Evolutionary conservation across 30 jellyfish, hydroid and myxozoan species (phyloP).

Genomic region (Turritopsis dohrnii): DNA sequence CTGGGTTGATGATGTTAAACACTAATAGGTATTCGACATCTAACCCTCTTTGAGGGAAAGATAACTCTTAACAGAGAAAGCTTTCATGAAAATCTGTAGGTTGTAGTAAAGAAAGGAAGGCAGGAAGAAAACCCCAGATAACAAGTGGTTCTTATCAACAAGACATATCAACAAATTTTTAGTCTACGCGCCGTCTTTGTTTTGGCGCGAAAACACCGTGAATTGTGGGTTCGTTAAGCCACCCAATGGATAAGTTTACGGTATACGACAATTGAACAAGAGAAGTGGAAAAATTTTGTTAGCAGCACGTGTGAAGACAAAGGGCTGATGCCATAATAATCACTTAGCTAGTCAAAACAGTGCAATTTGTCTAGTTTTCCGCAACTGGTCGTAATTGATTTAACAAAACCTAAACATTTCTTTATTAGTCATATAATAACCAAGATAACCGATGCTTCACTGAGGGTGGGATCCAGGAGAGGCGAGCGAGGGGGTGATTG

Average conservation of each 20-base stretch:
- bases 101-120: background rate
- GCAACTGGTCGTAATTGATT: background rate
- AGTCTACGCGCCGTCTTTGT: background rate
- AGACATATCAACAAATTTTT: background rate
- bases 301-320: background rate
- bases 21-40: too few relatives aligned
- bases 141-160: background rate
- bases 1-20: too few relatives aligned
- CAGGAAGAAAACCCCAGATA: background rate
- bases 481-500: background rate
- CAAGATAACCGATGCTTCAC: background rate
- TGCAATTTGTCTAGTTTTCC: background rate
- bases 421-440: background rate
- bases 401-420: background rate
- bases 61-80: background rate
- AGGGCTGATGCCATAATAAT: background rate
- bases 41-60: background rate
- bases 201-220: background rate
- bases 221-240: background rate
- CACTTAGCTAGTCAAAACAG: background rate
- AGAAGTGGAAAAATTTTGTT: background rate
- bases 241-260: background rate
- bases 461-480: too few relatives aligned
- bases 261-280: background rate
- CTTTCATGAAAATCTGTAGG: background rate